Conservation (phyloP, 2,797 vertebrate species). For the Tenualosa thibaudeaui region DNA sequence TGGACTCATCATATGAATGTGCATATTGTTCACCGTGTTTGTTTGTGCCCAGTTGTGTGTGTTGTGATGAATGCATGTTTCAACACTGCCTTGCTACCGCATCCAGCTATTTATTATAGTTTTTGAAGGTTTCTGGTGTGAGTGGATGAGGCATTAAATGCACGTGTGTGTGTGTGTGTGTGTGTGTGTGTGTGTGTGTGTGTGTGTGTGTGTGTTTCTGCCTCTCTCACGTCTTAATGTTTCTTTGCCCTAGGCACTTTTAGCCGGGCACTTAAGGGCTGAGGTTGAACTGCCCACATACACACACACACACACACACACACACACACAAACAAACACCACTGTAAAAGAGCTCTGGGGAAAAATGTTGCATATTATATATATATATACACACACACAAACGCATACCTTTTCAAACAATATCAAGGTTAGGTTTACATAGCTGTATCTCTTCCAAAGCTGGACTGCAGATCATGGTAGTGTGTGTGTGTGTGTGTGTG, state of each 20-base stretch:
- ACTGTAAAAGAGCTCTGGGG: not conserved
- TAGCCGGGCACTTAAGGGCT: not conserved
- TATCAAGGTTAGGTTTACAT: not conserved
- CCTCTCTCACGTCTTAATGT: not conserved
- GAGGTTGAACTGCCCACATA: not conserved
- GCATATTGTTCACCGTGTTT: slow-evolving; percentile 74
- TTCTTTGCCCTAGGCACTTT: not conserved
- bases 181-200: not conserved
- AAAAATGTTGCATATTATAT: not conserved
- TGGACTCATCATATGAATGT: slow-evolving; percentile 76
- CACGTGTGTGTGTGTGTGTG: slow-evolving; percentile 30
- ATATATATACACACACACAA: not conserved
- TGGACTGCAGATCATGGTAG: not conserved
- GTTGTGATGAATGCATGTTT: slow-evolving; percentile 86
- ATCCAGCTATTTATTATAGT: slow-evolving; percentile 93
- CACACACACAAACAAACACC: slow-evolving; percentile 2
- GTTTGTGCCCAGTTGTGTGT: slow-evolving; percentile 59
- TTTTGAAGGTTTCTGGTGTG: slow-evolving; percentile 72
- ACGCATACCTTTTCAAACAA: not conserved
- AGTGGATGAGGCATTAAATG: slow-evolving; percentile 51
- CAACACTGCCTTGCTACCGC: slow-evolving; percentile 91
- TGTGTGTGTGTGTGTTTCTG: not conserved
- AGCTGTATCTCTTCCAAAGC: not conserved
- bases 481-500: too few species aligned
- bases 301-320: not conserved